Conservation (phyloP, 1,140 invertebrate species). For the Cydia strobilella region DNA sequence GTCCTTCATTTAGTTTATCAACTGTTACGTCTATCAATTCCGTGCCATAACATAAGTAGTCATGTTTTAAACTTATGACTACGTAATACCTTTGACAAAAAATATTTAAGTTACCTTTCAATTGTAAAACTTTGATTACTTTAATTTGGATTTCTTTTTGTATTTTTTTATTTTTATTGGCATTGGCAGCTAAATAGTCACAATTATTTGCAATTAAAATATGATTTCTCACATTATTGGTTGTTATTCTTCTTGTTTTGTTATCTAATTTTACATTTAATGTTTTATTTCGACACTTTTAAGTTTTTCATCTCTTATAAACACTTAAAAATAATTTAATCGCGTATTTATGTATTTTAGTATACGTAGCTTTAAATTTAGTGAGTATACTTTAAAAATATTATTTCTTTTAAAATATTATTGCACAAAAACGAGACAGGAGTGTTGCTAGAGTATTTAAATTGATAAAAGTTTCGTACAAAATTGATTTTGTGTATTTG, state of each 20-base stretch:
- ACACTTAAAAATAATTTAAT: slow-evolving; percentile 59
- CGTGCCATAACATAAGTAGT: slow-evolving; percentile 73
- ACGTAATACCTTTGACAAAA: slow-evolving; percentile 4
- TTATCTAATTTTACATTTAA: slow-evolving; percentile 76
- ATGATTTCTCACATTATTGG: slow-evolving; percentile 56
- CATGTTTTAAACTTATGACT: slow-evolving; percentile 42
- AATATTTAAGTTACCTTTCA: slow-evolving; percentile 23
- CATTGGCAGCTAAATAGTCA: slow-evolving; percentile 31
- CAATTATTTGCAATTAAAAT: slow-evolving; percentile 42
- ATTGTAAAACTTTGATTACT: slow-evolving; percentile 15
- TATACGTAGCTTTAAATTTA: slow-evolving; percentile 72
- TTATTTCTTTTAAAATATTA: slow-evolving; percentile 33
- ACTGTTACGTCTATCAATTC: slow-evolving; percentile 45
- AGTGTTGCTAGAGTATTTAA: slow-evolving; percentile 30
- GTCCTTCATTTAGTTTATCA: slow-evolving; percentile 32
- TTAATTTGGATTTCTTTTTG: background rate
- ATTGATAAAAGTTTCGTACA: slow-evolving; percentile 42
- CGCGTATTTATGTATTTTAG: slow-evolving; percentile 74
- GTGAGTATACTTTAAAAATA: slow-evolving; percentile 59
- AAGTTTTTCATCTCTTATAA: slow-evolving; percentile 57
- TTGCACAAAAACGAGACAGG: slow-evolving; percentile 41
- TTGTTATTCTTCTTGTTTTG: slow-evolving; percentile 71
- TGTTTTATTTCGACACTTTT: slow-evolving; percentile 56
- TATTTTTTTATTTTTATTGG: background rate
- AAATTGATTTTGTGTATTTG: slow-evolving; percentile 42